Evolutionary conservation across 2,113 vertebrate genomes (phyloP), one percentile per base, ranked within the genome.

Genomic region (Hassar affinis): DNA sequence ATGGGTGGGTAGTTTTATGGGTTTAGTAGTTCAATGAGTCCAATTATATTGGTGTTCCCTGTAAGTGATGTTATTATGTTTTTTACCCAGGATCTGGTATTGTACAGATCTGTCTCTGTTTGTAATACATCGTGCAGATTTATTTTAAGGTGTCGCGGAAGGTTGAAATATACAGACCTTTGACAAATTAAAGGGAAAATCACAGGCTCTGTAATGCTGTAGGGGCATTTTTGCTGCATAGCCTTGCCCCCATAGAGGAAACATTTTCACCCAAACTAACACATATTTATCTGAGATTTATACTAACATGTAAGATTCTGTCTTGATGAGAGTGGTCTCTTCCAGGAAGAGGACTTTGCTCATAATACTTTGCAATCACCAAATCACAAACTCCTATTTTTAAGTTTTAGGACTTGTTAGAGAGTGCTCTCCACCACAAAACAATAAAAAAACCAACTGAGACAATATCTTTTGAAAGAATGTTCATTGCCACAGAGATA

Each of bases 331-430:
- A 30, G n/a, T 66, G 62, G 62, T 35, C 33, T 66, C 17, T 66
- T 66, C 33, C 33, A 20, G 8, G 17, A 38, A 68, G 18, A 68
- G 33, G 33, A 14, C 5, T 33, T 6, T 56, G 17, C 4, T 54
- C n/a, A n/a, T n/a, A n/a, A n/a, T n/a, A n/a, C 42, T 49, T 49
- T 25, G 42, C 8, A 69, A 11, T 25, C 66, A 25, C 22, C 38
- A 71, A 45, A 45, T 71, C 22, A 71, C 68, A 71, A 71, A 71
- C 45, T 27, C n/a, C n/a, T n/a, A n/a, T n/a, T n/a, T n/a, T n/a
- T n/a, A n/a, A n/a, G n/a, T n/a, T n/a, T n/a, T n/a, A n/a, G n/a
- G 11, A 27, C 4, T n/a, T 27, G 10, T 17, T 17, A 27, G 25
- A 49, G 6, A 49, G 12, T 49, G 25, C 25, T 51, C 45, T 27